Conservation (phyloP, 2,113 vertebrate genomes). For the Brachypteracias leptosomus region DNA sequence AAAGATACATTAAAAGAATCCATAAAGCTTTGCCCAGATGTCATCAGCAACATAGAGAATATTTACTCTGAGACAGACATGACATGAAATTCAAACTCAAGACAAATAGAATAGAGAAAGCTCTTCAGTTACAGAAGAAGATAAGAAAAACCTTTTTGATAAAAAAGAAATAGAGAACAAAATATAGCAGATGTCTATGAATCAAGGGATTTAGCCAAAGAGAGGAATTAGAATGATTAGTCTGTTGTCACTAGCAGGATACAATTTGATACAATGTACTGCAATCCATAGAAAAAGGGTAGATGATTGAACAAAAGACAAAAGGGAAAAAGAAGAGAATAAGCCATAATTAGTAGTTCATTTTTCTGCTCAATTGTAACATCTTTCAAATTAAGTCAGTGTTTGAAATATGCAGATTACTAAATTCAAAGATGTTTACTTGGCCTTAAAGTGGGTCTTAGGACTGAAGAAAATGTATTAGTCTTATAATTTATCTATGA, state of each 20-base stretch:
- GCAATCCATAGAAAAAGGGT: neutral
- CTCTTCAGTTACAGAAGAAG: neutral
- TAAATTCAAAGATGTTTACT: conserved; percentile 17
- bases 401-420: conserved; percentile 50
- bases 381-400: conserved; percentile 39
- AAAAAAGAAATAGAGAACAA: neutral
- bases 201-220: conserved; percentile 31
- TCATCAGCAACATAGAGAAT: neutral
- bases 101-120: neutral
- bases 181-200: conserved; percentile 23
- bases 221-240: conserved; percentile 50
- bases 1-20: neutral
- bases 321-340: conserved; percentile 6
- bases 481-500: neutral
- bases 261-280: neutral
- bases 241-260: conserved; percentile 28
- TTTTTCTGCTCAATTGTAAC: conserved; percentile 38
- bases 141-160: neutral
- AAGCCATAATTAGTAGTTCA: conserved; percentile 31
- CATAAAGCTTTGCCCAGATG: neutral
- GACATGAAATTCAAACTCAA: neutral
- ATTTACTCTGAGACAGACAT: neutral
- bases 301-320: conserved; percentile 34
- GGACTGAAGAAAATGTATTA: neutral
- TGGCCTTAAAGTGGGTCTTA: neutral